Conservation (phyloP, 2,797 vertebrate genomes). For the Gymnopithys bicolor region DNA sequence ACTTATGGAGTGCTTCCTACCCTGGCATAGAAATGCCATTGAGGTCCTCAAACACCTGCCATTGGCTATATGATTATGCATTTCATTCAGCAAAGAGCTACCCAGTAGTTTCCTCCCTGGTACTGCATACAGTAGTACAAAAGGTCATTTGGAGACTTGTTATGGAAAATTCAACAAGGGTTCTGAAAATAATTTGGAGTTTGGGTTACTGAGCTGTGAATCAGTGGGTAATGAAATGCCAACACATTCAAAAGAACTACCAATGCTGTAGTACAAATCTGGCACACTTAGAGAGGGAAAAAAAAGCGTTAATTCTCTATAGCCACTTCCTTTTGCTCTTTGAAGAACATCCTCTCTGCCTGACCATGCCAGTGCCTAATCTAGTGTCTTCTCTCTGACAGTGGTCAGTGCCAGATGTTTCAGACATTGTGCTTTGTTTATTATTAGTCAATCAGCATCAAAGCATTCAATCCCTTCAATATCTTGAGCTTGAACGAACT, state of each 20-base stretch:
- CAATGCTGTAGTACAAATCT: neutral
- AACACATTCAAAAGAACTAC: neutral
- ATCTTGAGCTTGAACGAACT: conserved; percentile 17
- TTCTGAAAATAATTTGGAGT: neutral
- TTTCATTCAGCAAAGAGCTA: neutral
- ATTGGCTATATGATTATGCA: neutral
- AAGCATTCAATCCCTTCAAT: neutral
- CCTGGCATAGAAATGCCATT: neutral
- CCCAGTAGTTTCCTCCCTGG: neutral
- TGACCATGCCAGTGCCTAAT: neutral
- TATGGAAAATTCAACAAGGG: neutral
- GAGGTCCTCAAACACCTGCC: neutral
- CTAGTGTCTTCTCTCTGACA: neutral
- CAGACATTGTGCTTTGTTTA: neutral
- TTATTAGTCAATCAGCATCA: neutral
- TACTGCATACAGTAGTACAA: neutral
- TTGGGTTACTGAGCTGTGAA: neutral
- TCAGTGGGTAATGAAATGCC: neutral
- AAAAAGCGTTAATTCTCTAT: neutral
- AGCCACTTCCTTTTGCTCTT: neutral
- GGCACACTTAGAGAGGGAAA: neutral
- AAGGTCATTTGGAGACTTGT: neutral
- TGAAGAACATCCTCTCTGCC: neutral
- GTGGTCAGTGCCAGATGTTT: neutral
- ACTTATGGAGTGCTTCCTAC: neutral